These are phyloP conservation scores for Acrossocheilus fasciatus DNA, from an alignment of 2,797 vertebrate species.

Conservation along the genomic window DNA sequence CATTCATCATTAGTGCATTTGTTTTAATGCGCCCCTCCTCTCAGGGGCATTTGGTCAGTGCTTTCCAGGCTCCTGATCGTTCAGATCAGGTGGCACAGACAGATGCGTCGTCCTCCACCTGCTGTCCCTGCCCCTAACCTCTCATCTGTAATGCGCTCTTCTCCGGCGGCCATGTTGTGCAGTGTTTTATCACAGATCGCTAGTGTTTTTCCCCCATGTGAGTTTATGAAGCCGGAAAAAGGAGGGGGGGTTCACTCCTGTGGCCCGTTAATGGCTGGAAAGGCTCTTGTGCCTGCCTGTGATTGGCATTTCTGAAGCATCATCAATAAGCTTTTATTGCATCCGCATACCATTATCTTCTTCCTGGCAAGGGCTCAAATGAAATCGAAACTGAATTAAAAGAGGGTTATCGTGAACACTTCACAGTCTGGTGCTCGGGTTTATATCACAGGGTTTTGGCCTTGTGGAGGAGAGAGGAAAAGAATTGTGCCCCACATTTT, in stretches of 20 bases:
- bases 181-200: conserved; percentile 51
- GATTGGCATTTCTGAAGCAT: conserved; percentile 67
- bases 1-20: conserved; percentile 55
- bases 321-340: conserved; percentile 64
- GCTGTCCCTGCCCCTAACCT: conserved; percentile 48
- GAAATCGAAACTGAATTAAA: conserved; percentile 65
- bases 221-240: conserved; percentile 51
- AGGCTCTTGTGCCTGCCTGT: conserved; percentile 45
- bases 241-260: not conserved
- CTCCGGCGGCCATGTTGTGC: conserved; percentile 38
- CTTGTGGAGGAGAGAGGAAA: conserved; percentile 39
- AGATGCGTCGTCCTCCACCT: conserved; percentile 50
- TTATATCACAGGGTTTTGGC: conserved; percentile 54
- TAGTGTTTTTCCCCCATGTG: conserved; percentile 46
- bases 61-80: conserved; percentile 32
- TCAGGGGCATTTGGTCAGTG: conserved; percentile 49
- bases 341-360: conserved; percentile 64
- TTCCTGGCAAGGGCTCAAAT: conserved; percentile 55
- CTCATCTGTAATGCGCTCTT: conserved; percentile 41
- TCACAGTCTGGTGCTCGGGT: conserved; percentile 56
- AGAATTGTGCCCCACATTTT: not conserved
- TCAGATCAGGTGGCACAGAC: conserved; percentile 31
- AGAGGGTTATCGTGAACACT: conserved; percentile 57
- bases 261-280: conserved; percentile 56
- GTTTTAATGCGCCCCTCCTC: conserved; percentile 42